phyloP scores from a whole-genome alignment of 2,797 vertebrate genomes.

The Molossus molossus region DNA sequence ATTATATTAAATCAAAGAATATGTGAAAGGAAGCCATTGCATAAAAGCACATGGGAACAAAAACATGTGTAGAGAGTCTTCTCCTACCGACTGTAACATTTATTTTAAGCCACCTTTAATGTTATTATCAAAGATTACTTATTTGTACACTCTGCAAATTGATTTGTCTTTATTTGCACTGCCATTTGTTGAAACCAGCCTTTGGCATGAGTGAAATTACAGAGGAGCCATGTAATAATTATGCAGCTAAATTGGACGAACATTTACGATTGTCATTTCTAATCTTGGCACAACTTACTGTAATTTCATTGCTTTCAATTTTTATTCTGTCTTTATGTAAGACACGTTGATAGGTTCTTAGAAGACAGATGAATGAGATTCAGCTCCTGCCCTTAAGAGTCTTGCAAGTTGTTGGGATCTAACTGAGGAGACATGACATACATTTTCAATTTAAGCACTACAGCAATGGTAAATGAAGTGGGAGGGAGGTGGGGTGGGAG shows the following conservation, averaged over 20 bases:
- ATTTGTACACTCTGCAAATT: background rate
- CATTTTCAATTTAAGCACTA: background rate
- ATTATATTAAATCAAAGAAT: slow-evolving; percentile 20
- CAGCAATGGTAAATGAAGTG: background rate
- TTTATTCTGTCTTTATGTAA: background rate
- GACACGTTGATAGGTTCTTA: background rate
- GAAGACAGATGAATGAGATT: background rate
- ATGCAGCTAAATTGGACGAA: background rate
- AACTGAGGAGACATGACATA: background rate
- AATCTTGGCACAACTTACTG: background rate
- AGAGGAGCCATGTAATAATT: background rate
- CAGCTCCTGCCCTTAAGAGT: background rate
- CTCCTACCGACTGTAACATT: background rate
- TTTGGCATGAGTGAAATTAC: background rate
- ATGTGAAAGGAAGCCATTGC: slow-evolving; percentile 18
- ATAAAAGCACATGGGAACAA: slow-evolving; percentile 1
- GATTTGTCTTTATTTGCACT: slow-evolving; percentile 37
- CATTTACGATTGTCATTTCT: background rate
- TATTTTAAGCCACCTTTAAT: slow-evolving; percentile 12
- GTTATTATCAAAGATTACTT: background rate
- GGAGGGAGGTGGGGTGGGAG: background rate
- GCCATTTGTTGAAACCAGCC: slow-evolving; percentile 13
- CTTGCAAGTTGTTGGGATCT: background rate
- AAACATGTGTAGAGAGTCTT: background rate
- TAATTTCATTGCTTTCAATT: background rate